Percentiles rank a stretch among this genome's conserved stretches.
Evolutionary conservation across 2,888 invertebrate genomes (phyloP).

Genomic region (Erpobdella octoculata): DNA sequence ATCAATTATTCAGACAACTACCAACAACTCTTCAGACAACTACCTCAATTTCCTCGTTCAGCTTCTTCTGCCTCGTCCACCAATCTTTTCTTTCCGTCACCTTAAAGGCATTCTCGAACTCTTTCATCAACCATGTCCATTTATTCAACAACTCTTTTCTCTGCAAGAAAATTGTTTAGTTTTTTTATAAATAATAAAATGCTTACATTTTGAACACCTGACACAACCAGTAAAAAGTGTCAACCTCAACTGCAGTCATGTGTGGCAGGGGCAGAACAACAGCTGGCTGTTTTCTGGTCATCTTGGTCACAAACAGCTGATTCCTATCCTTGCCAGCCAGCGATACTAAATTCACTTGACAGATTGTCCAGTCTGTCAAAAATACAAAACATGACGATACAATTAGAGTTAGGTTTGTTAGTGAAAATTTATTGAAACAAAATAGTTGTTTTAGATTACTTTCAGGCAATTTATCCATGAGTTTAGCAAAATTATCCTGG

Average conservation of each 20-base stretch:
- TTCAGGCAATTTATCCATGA: too few relatives aligned
- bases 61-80: constrained; percentile 40
- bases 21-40: too few relatives aligned
- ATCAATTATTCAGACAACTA: too few relatives aligned
- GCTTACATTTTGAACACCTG: too few relatives aligned
- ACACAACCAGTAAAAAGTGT: too few relatives aligned
- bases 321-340: not conserved
- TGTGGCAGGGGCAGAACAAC: constrained; percentile 14
- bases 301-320: constrained; percentile 9
- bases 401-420: too few relatives aligned
- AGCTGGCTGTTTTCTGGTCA: not conserved
- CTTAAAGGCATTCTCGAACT: constrained; percentile 38
- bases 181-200: not conserved
- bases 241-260: constrained; percentile 37
- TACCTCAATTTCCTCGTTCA: constrained; percentile 42
- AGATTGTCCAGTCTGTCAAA: constrained; percentile 28
- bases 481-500: too few relatives aligned
- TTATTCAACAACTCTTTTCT: constrained; percentile 37
- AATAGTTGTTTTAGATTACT: too few relatives aligned
- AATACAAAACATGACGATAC: too few relatives aligned
- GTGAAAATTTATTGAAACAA: too few relatives aligned
- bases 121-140: constrained; percentile 39
- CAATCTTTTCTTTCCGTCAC: constrained; percentile 41
- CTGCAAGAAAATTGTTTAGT: not conserved
- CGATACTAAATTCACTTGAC: constrained; percentile 9